Percentiles rank a stretch among this genome's conserved stretches.
Conservation (phyloP, 2,113 vertebrate genomes). For the Castor canadensis region DNA sequence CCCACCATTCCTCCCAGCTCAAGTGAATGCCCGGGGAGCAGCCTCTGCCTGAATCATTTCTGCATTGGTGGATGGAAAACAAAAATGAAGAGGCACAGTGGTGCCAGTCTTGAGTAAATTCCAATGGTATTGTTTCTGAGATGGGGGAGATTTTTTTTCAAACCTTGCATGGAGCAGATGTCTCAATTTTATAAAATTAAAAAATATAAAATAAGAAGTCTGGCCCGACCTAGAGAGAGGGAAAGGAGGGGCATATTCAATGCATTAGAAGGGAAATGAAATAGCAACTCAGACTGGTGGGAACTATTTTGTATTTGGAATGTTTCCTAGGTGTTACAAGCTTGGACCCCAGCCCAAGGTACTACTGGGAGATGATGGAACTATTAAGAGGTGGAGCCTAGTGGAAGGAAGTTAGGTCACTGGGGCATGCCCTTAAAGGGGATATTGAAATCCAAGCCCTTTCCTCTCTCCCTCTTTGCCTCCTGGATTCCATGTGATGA, state of each 20-base stretch:
- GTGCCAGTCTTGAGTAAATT: not conserved
- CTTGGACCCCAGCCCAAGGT: too few relatives aligned
- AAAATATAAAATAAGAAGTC: not conserved
- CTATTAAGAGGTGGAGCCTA: not conserved
- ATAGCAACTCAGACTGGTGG: too few relatives aligned
- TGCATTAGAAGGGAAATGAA: not conserved
- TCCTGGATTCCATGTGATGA: too few relatives aligned
- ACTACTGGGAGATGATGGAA: too few relatives aligned
- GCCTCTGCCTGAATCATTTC: not conserved
- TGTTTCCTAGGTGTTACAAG: too few relatives aligned
- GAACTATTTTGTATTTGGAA: too few relatives aligned
- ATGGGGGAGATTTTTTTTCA: not conserved
- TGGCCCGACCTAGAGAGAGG: not conserved
- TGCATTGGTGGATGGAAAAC: not conserved
- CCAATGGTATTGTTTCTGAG: not conserved
- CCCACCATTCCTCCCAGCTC: not conserved
- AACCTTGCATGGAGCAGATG: not conserved
- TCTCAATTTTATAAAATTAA: not conserved
- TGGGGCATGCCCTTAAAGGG: too few relatives aligned
- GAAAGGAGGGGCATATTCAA: not conserved
- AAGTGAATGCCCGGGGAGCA: too few relatives aligned
- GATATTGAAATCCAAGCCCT: too few relatives aligned
- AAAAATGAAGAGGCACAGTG: accelerated
- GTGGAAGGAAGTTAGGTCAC: not conserved
- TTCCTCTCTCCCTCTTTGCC: too few relatives aligned